phyloP scores from a whole-genome alignment of 2,888 invertebrate genomes.

The Allacma fusca region DNA sequence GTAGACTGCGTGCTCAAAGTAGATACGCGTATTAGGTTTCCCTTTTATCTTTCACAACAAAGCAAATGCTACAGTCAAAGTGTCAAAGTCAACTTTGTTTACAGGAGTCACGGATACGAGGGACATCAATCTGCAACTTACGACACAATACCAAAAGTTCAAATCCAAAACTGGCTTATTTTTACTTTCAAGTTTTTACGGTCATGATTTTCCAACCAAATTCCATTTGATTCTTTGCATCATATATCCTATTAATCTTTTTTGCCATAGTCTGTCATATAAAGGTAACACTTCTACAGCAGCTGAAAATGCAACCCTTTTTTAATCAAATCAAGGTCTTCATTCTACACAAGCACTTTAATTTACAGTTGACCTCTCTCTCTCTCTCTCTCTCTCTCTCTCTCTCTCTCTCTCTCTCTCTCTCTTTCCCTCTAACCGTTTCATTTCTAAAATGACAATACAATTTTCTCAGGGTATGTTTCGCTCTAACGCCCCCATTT shows the following conservation, averaged over 20 bases:
- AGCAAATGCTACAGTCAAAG: constrained; percentile 41
- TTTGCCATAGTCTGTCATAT: too few species aligned
- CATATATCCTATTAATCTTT: too few species aligned
- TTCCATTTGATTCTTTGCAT: too few species aligned
- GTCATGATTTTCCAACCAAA: not conserved
- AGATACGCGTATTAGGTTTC: constrained; percentile 40
- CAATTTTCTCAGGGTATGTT: too few species aligned
- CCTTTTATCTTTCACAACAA: constrained; percentile 45
- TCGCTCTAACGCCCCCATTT: too few species aligned
- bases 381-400: not conserved
- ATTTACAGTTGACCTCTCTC: not conserved
- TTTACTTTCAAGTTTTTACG: not conserved
- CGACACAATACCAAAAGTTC: constrained; percentile 25
- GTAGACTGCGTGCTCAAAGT: constrained; percentile 43
- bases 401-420: not conserved
- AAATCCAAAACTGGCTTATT: constrained; percentile 27
- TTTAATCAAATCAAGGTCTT: too few species aligned
- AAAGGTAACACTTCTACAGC: too few species aligned
- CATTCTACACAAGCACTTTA: not conserved
- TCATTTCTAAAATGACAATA: too few species aligned
- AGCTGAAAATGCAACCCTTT: too few species aligned
- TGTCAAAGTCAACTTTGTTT: constrained; percentile 39
- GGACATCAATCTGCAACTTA: constrained; percentile 39
- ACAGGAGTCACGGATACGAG: constrained; percentile 27
- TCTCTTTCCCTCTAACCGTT: too few species aligned